Evolutionary conservation across 2,888 invertebrate species (phyloP), one percentile per base, ranked within the genome.

Genomic region (Caradrina kadenii): DNA sequence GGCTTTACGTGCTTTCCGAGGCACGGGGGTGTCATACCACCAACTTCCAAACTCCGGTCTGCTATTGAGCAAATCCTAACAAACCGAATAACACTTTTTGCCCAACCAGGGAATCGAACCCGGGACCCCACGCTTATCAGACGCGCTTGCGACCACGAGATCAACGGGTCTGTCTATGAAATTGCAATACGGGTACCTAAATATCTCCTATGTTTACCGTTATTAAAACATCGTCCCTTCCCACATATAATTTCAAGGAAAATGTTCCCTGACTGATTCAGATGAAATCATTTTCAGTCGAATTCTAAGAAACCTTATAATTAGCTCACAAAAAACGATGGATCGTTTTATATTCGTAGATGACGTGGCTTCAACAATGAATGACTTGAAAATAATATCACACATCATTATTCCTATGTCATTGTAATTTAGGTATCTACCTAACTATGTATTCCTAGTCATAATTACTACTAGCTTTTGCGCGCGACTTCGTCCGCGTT

Each of bases 231-330:
- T 11, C n/a, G 11, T 54, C 42, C 31, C 66, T 54, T 17, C 54
- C 58, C 74, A 59, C 74, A 65, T 49, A 31, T 8, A 1, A 1
- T 15, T 54, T 59, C 35, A 54, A 17, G 58, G 62, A 59, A 48
- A 19, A 10, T 17, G 1, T 49, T 49, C 31, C 17, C 10, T 6
- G 11, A 35, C 2, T 35, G 45, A 48, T 62, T 49, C 62, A 48
- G 10, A 62, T 26, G 31, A 69, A 59, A 62, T 69, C 0, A 74
- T 67, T 67, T 73, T 73, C 49, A 45, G 52, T 49, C 11, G 1
- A 39, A 63, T 74, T 69, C 70, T 63, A 10, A 48, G 74, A 73
- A 73, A 58, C 17, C 17, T 48, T 39, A 21, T 61, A 76, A 69
- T 73, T 45, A 54, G 54, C 13, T 39, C 50, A 55, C 10, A 10